These are phyloP conservation scores for Aldrovandia affinis DNA, from an alignment of 2,797 vertebrate genomes.

Conservation along the genomic window DNA sequence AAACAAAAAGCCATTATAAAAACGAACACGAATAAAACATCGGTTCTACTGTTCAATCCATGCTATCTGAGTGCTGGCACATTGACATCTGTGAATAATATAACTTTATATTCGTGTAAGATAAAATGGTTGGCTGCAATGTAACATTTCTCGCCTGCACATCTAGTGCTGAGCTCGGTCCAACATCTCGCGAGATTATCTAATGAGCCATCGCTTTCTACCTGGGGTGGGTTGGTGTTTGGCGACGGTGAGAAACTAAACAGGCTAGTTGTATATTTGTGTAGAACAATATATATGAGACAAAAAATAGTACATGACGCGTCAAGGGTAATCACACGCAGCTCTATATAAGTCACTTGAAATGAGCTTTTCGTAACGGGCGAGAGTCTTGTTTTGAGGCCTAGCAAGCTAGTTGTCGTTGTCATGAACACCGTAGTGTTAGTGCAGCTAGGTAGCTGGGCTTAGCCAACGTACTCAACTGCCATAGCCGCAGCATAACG, in stretches of 20 bases:
- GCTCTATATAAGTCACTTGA: neutral
- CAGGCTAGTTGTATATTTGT: neutral
- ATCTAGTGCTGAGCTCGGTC: neutral
- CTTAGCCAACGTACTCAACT: neutral
- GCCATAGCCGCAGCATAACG: neutral
- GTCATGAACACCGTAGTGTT: slow-evolving; percentile 46
- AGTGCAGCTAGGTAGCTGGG: slow-evolving; percentile 32
- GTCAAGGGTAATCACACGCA: neutral
- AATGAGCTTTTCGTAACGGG: neutral
- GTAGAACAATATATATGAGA: neutral
- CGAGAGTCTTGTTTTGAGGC: slow-evolving; percentile 21
- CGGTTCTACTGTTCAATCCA: neutral
- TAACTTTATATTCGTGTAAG: neutral
- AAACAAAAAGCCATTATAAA: neutral
- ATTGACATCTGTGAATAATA: neutral
- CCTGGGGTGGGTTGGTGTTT: slow-evolving; percentile 24
- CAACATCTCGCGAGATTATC: slow-evolving; percentile 31
- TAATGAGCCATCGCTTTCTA: slow-evolving; percentile 31
- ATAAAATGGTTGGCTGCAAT: neutral
- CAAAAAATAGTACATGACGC: neutral
- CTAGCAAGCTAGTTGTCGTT: slow-evolving; percentile 52
- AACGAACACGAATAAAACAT: neutral
- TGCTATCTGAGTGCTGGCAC: neutral
- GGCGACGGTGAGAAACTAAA: slow-evolving; percentile 35
- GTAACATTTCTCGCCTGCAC: neutral